Base-by-base conservation (phyloP, 2,797 vertebrate species). In the Aythya fuligula region DNA sequence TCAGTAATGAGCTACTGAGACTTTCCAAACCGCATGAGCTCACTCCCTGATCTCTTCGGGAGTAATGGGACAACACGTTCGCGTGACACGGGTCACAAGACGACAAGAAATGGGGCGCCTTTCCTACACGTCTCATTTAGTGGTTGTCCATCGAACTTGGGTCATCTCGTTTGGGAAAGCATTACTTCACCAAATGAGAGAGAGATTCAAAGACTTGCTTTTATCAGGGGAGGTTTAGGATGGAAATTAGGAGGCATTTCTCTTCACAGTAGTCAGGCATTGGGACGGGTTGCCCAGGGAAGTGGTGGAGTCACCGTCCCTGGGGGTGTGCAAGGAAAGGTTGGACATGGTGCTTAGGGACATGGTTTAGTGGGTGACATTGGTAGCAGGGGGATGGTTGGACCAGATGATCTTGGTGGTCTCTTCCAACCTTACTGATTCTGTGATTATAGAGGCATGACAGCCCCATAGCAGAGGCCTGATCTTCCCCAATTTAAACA, bases 111-210 rank as follows among this genome's bases (percentile, higher is more conserved):
- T 4, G 11, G 32, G 71, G 38, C 3, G 0, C 28, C 70, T 12
- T 66, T 57, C 64, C 77, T 43, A 17, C n/a, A 4, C 24, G 25
- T 16, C 41, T 25, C 16, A 27, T 34, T 22, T 47, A 57, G 27
- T 10, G 45, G 27, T 19, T 27, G 15, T 21, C 56, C 32, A n/a
- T 45, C 49, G 60, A 64, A 85, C 71, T 30, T 8, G 70, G 11
- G 13, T 80, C 0, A 0, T 57, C 72, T 43, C 38, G 27, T 32
- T 17, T 3, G 1, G 43, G 28, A n/a, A 85, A 49, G 18, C 5
- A 6, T 28, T 38, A 49, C 11, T 81, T 76, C 53, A 81, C 53
- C 72, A 87, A 43, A 74, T 0, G 10, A 90, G 18, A 76, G 15
- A 3, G 32, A 53, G 27, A 62, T 22, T 49, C 24, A 49, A 25